Conservation (phyloP, 2,113 vertebrate genomes). For the Pardalotus punctatus region DNA sequence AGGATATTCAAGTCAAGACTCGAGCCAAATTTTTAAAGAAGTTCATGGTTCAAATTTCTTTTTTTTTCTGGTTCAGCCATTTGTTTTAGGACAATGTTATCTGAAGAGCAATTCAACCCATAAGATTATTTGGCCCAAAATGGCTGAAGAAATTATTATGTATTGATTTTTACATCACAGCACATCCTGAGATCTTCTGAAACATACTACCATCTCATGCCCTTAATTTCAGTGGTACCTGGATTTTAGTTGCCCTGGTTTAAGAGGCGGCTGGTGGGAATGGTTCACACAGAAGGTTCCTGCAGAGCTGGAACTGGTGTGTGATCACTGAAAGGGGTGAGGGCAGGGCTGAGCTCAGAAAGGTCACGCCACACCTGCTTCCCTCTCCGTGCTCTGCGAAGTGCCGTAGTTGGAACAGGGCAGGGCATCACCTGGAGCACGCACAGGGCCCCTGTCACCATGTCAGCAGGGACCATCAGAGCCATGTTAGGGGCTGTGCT, state of each 20-base stretch:
- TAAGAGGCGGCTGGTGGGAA: neutral
- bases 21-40: neutral
- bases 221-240: neutral
- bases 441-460: accelerated
- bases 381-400: accelerated
- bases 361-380: neutral
- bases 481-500: neutral
- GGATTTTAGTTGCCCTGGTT: neutral
- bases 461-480: neutral
- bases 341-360: neutral
- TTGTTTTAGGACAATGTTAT: neutral
- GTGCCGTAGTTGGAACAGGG: neutral
- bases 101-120: neutral
- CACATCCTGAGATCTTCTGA: neutral
- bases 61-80: neutral
- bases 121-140: neutral
- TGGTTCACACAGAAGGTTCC: neutral
- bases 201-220: neutral
- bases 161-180: neutral
- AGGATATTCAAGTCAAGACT: neutral
- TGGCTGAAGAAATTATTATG: neutral
- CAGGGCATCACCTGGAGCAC: neutral
- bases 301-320: neutral
- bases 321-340: neutral
- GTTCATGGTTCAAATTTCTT: neutral